Evolutionary conservation across 2,888 invertebrate species (phyloP), one percentile per base, ranked within the genome.

Genomic region (Pherbina coryleti): DNA sequence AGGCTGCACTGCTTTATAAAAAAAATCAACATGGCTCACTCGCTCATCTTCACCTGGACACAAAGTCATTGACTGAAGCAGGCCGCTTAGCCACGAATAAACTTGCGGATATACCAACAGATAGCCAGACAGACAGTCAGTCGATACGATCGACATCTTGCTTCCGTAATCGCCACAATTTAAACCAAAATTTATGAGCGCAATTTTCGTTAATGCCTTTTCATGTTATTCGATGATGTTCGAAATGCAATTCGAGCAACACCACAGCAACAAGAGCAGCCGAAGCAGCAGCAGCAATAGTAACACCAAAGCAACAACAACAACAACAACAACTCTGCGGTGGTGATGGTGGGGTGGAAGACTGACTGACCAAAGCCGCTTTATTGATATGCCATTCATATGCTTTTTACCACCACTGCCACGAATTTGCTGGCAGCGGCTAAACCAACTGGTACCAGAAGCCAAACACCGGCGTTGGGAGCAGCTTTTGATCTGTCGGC

Each of bases 151-250:
- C 73, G 44, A 19, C 73, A 19, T 74, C 64, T 73, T 60, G 62
- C 62, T 62, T 19, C 55, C 71, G 55, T 31, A 53, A 31, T 34
- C 55, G 44, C 22, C 49, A 31, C 73, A 44, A 74, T 64, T 74
- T 74, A 74, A 74, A 64, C 64, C 80, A 86, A 88, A 88, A 88
- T 88, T 88, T 88, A 88, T 88, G 88, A 88, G 88, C 87, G 85
- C 88, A 88, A 88, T 88, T 88, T 88, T 88, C 85, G 88, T 88
- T 88, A 88, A 88, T 88, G 88, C 88, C 87, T 88, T 88, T 88
- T 87, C 88, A 85, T 88, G 88, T 88, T 88, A 86, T 85, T 84
- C 85, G 86, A 86, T 86, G 87, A 66, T 74, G 72, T 66, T 57
- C 57, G 37, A 84, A 86, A 86, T 87, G 86, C 85, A 86, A 87